These are phyloP conservation scores for Chaetodon auriga DNA, from an alignment of 2,113 vertebrate species.

Conservation along the genomic window DNA sequence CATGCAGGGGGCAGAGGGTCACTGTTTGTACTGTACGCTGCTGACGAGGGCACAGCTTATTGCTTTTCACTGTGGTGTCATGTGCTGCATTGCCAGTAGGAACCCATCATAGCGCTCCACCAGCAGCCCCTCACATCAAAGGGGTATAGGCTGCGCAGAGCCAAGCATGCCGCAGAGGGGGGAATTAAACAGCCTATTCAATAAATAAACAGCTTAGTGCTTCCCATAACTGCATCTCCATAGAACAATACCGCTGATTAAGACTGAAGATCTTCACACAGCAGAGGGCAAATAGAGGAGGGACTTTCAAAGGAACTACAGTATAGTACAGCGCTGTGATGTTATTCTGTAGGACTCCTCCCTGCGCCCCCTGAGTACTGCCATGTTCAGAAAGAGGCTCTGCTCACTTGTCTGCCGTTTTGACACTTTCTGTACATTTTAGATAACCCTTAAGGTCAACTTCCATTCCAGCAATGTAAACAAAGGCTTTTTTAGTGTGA, in stretches of 20 bases:
- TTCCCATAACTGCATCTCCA: slow-evolving; percentile 70
- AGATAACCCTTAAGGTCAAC: slow-evolving; percentile 77
- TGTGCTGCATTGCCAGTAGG: slow-evolving; percentile 57
- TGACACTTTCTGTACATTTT: slow-evolving; percentile 76
- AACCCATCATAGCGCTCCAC: slow-evolving; percentile 55
- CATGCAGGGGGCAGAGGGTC: slow-evolving; percentile 7
- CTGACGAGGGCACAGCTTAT: slow-evolving; percentile 62
- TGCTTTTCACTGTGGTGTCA: slow-evolving; percentile 51
- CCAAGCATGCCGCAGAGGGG: slow-evolving; percentile 50
- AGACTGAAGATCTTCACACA: slow-evolving; percentile 77
- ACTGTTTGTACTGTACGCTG: slow-evolving; percentile 35
- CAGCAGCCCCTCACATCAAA: slow-evolving; percentile 69
- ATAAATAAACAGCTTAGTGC: slow-evolving; percentile 85
- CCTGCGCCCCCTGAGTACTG: slow-evolving; percentile 56
- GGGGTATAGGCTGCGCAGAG: slow-evolving; percentile 47
- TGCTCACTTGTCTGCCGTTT: slow-evolving; percentile 65
- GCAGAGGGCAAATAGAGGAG: slow-evolving; percentile 74
- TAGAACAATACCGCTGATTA: slow-evolving; percentile 79
- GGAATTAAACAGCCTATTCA: slow-evolving; percentile 79
- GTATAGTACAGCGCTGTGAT: slow-evolving; percentile 53
- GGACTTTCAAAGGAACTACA: slow-evolving; percentile 67
- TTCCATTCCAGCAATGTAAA: slow-evolving; percentile 68
- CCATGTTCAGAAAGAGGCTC: slow-evolving; percentile 58
- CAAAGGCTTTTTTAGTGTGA: slow-evolving; percentile 67
- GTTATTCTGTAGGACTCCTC: slow-evolving; percentile 48